phyloP scores from a whole-genome alignment of 2,113 vertebrate genomes.

The Phoenicopterus ruber region DNA sequence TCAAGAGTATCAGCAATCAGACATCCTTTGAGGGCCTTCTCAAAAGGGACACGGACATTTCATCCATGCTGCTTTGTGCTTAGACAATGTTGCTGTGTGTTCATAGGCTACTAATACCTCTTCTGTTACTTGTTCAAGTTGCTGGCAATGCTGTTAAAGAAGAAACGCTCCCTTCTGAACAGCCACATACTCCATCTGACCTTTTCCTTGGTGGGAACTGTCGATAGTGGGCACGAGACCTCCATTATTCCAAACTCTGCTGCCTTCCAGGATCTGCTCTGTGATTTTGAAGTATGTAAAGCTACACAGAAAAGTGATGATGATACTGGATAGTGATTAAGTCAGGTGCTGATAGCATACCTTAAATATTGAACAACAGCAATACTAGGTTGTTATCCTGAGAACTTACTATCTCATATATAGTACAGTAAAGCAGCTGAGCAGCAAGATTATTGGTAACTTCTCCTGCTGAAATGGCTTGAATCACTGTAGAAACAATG shows the following conservation, averaged over 20 bases:
- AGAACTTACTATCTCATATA: neutral
- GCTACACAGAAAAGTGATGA: neutral
- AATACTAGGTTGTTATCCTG: neutral
- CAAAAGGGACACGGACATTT: neutral
- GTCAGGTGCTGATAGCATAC: neutral
- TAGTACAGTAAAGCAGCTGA: neutral
- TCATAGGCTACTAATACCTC: neutral
- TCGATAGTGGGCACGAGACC: conserved; percentile 96
- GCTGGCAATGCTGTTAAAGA: conserved; percentile 96
- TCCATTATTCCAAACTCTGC: conserved; percentile 98
- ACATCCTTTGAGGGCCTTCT: neutral
- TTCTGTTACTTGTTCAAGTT: conserved; percentile 74
- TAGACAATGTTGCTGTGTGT: neutral
- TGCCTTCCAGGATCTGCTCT: conserved; percentile 97
- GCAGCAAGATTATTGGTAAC: neutral
- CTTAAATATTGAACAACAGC: neutral
- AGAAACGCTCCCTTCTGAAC: conserved; percentile 93
- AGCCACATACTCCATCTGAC: conserved; percentile 98
- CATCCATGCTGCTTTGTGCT: neutral
- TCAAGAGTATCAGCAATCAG: neutral
- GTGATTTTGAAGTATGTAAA: conserved; percentile 90
- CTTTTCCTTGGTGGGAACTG: conserved; percentile 96
- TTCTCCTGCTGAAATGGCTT: neutral
- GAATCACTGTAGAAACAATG: neutral
- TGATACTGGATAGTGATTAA: neutral